A percentile compares a stretch with the other conserved stretches of the same genome.
Conservation (phyloP, 2,113 vertebrate species). For the Apus apus region DNA sequence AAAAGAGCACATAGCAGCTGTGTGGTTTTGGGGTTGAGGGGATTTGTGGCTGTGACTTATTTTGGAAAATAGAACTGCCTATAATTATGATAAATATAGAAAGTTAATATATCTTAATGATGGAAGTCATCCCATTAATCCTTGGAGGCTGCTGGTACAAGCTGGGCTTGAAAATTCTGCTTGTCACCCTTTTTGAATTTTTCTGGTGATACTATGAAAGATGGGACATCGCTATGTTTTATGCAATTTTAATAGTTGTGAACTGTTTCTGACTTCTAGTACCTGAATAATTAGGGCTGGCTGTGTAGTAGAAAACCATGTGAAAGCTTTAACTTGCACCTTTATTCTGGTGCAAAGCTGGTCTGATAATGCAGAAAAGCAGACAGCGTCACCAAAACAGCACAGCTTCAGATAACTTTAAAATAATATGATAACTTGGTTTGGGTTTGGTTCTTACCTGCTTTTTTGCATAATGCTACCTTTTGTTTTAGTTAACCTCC, state of each 20-base stretch:
- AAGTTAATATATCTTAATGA: neutral
- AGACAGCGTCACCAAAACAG: neutral
- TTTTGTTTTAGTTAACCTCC: neutral
- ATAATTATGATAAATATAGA: neutral
- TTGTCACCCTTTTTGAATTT: neutral
- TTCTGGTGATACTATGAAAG: neutral
- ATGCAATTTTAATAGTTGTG: neutral
- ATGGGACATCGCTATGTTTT: neutral
- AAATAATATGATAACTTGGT: neutral
- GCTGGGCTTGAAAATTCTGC: neutral
- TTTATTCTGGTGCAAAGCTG: neutral
- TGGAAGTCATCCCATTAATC: neutral
- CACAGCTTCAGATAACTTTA: neutral
- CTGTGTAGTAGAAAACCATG: neutral
- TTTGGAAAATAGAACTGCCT: neutral
- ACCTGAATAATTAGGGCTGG: neutral
- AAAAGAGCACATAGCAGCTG: neutral
- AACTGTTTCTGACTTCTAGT: neutral
- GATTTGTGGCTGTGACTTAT: neutral
- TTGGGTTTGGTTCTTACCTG: neutral
- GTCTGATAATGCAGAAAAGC: neutral
- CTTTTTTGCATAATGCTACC: neutral
- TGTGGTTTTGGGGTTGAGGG: neutral
- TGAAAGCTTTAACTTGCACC: neutral
- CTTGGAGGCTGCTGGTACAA: neutral